Percentiles rank a stretch among this genome's conserved stretches.
phyloP scores from a whole-genome alignment of 2,888 invertebrate genomes.

The Mycalesis mineus region DNA sequence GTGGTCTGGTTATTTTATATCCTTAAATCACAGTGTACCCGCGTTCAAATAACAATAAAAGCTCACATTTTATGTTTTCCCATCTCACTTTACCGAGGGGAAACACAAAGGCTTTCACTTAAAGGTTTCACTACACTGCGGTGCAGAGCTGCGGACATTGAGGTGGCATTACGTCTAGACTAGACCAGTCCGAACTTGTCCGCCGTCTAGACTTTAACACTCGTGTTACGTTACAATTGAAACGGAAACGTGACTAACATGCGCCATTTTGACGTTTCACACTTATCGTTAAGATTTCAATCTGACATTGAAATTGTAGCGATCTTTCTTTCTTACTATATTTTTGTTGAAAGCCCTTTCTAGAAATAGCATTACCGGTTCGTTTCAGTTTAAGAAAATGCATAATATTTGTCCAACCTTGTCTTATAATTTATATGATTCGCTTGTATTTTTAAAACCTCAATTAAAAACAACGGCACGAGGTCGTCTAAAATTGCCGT shows the following conservation, averaged over 20 bases:
- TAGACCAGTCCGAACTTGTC: slow-evolving; percentile 16
- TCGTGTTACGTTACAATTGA: slow-evolving; percentile 3
- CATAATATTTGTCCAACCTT: slow-evolving; percentile 7
- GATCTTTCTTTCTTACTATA: background rate
- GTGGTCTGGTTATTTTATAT: no score
- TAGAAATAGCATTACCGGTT: no score
- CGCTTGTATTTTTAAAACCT: background rate
- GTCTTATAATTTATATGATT: slow-evolving; percentile 3
- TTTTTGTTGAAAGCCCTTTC: no score
- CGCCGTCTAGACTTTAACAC: slow-evolving; percentile 15
- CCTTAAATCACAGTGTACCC: no score
- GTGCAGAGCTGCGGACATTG: background rate
- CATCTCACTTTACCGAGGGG: slow-evolving; percentile 5
- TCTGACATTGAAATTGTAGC: background rate
- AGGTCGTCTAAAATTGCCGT: background rate
- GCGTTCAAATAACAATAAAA: background rate
- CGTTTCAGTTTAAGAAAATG: background rate
- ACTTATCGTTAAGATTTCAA: background rate
- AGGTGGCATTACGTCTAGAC: slow-evolving; percentile 15
- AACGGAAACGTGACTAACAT: slow-evolving; percentile 11
- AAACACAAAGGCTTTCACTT: slow-evolving; percentile 7
- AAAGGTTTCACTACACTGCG: background rate
- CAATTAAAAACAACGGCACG: background rate
- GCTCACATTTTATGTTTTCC: background rate
- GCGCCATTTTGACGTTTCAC: background rate